These are phyloP conservation scores for Chrysocyon brachyurus DNA, from an alignment of 2,797 vertebrate genomes.

Conservation along the genomic window DNA sequence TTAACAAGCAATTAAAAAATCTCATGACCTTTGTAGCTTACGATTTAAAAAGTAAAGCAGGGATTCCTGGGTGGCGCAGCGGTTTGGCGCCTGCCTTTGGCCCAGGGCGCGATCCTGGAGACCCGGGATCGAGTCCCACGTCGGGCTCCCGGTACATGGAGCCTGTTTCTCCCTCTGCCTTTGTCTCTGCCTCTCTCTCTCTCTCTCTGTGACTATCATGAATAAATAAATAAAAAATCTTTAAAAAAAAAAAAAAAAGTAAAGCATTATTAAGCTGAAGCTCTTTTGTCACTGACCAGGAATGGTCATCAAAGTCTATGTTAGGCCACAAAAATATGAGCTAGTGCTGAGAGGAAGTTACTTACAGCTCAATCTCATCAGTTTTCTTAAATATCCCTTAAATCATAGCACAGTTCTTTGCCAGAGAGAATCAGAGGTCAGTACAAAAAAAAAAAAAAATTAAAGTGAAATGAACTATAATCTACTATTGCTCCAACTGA, in stretches of 20 bases:
- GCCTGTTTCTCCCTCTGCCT: too few relatives aligned
- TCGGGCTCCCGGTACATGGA: too few relatives aligned
- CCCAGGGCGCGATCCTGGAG: too few relatives aligned
- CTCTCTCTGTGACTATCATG: too few relatives aligned
- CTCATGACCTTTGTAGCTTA: slow-evolving; percentile 1
- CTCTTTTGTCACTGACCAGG: not conserved
- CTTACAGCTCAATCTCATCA: slow-evolving; percentile 12
- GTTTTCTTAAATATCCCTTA: slow-evolving; percentile 39
- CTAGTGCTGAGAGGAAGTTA: not conserved
- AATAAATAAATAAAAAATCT: too few relatives aligned
- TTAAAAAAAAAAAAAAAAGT: not conserved
- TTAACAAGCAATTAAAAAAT: slow-evolving; percentile 26
- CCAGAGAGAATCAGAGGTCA: slow-evolving; percentile 62
- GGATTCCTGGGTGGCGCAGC: too few relatives aligned
- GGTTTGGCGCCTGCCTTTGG: too few relatives aligned
- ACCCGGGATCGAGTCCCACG: too few relatives aligned
- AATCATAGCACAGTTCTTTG: not conserved
- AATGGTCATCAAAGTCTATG: not conserved
- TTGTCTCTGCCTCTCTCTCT: too few relatives aligned
- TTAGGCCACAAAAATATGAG: not conserved
- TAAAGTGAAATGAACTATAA: slow-evolving; percentile 50
- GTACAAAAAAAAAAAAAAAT: not conserved
- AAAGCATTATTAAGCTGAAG: not conserved
- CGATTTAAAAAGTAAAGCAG: not conserved
- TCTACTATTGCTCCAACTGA: slow-evolving; percentile 52